Percentiles rank a stretch among this genome's conserved stretches.
These are phyloP conservation scores for Plumapathes pennacea DNA, from an alignment of 92 coral and sea anemone genomes.

Conservation along the genomic window DNA sequence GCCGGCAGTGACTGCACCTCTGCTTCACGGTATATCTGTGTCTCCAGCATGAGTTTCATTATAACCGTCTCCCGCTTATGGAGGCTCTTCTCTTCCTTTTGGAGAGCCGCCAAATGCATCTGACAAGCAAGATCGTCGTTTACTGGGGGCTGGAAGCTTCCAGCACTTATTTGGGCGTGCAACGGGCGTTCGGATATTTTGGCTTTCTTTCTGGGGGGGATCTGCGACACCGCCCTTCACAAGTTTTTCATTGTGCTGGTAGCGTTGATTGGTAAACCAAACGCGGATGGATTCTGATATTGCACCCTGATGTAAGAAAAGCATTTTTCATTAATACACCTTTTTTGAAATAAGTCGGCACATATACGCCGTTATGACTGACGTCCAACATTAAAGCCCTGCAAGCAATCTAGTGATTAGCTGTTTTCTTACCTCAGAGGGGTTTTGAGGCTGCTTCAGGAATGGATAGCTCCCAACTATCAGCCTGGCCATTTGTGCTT, in stretches of 20 bases:
- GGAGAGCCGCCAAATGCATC: background rate
- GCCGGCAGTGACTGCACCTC: background rate
- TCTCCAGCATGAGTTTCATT: background rate
- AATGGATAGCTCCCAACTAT: background rate
- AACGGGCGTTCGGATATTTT: background rate
- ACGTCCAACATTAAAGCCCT: too few species aligned
- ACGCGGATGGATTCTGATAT: background rate
- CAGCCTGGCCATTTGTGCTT: background rate
- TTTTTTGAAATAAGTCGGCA: too few species aligned
- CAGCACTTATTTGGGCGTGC: background rate
- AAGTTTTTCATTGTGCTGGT: background rate
- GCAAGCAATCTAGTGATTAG: too few species aligned
- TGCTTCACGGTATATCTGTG: background rate
- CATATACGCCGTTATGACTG: too few species aligned
- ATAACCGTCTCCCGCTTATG: background rate
- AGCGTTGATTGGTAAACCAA: constrained; percentile 1
- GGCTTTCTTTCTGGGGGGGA: background rate
- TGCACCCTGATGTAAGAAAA: too few species aligned
- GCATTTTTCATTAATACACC: too few species aligned
- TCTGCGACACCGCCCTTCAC: background rate
- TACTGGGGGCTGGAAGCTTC: background rate
- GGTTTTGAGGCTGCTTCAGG: background rate
- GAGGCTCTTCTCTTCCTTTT: background rate
- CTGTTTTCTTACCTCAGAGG: constrained; percentile 1
- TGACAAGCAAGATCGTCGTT: background rate